Conservation (phyloP, 2,797 vertebrate species). For the Halcyon chelicuti region DNA sequence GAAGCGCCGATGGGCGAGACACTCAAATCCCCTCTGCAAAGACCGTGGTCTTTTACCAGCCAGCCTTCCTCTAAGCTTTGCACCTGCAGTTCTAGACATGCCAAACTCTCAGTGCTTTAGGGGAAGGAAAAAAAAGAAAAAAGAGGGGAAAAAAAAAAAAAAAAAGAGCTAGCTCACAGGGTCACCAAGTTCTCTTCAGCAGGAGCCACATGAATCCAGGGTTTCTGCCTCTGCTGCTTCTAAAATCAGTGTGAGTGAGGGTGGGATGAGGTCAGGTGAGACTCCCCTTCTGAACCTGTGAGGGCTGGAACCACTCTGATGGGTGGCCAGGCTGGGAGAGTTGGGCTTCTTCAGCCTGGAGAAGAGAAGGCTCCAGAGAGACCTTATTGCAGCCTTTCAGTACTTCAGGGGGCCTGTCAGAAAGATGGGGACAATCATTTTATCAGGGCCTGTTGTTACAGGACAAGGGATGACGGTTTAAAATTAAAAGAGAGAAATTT, state of each 20-base stretch:
- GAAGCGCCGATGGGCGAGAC: background rate
- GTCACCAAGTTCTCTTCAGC: background rate
- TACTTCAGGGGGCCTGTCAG: background rate
- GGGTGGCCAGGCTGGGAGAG: no score
- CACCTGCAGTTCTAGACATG: background rate
- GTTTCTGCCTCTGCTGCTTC: background rate
- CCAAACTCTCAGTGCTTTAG: background rate
- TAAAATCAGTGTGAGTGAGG: background rate
- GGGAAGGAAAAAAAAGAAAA: background rate
- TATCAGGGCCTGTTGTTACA: no score
- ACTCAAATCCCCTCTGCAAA: background rate
- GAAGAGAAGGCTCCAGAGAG: background rate
- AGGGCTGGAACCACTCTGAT: no score
- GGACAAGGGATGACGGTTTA: no score
- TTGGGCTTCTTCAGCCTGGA: background rate
- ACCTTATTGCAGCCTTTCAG: background rate
- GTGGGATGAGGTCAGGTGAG: background rate
- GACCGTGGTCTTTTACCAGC: fast-evolving
- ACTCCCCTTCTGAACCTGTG: background rate
- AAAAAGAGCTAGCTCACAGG: background rate
- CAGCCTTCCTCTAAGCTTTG: background rate
- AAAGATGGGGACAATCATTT: background rate
- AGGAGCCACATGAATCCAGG: background rate
- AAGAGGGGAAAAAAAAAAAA: no score
- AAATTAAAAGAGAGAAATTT: background rate